phyloP scores from a whole-genome alignment of 2,113 vertebrate species.

The Sapajus apella region DNA sequence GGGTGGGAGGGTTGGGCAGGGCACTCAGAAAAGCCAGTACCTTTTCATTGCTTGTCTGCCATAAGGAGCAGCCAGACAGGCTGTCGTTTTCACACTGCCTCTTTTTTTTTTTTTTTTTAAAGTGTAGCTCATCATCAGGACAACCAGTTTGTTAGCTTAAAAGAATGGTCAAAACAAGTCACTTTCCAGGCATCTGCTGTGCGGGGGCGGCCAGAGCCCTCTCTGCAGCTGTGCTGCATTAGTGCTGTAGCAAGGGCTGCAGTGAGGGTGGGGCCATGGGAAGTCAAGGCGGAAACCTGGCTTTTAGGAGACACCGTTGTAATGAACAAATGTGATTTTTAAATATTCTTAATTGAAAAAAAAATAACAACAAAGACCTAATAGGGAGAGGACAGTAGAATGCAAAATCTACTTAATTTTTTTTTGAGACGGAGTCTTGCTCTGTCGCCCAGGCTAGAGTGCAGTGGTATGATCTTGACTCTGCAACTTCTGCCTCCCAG shows the following conservation, averaged over 20 bases:
- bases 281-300: neutral
- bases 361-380: too few species aligned
- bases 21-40: neutral
- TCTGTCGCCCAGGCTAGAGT: too few species aligned
- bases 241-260: neutral
- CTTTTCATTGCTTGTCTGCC: neutral
- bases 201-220: neutral
- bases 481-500: too few species aligned
- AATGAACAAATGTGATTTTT: neutral
- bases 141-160: neutral
- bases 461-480: too few species aligned
- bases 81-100: neutral
- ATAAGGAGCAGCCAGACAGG: neutral
- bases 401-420: too few species aligned
- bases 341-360: too few species aligned
- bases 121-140: neutral
- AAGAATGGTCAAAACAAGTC: neutral
- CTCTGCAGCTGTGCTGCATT: neutral
- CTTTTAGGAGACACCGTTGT: neutral
- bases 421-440: too few species aligned
- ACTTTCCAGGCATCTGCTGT: neutral
- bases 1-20: neutral
- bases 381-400: too few species aligned
- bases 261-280: neutral
- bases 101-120: neutral